Percentiles rank a stretch among this genome's conserved stretches.
phyloP scores from a whole-genome alignment of 2,888 invertebrate genomes.

The Coenonympha arcania region DNA sequence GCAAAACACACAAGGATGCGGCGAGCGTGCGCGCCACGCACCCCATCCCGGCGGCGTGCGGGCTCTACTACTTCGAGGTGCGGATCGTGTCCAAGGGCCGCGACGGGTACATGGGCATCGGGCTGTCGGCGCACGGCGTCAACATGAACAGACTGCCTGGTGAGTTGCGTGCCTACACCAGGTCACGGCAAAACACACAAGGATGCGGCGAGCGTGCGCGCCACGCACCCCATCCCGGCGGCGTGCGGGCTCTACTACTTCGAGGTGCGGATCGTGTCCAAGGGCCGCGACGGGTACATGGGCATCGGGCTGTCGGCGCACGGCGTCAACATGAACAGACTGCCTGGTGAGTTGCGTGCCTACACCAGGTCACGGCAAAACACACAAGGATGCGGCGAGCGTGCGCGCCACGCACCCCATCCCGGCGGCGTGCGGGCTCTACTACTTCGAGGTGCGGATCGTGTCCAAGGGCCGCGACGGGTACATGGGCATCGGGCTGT shows the following conservation, averaged over 20 bases:
- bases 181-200: slow-evolving; percentile 97
- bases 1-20: slow-evolving; percentile 98
- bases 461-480: slow-evolving; percentile 98
- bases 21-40: slow-evolving; percentile 97
- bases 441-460: slow-evolving; percentile 99
- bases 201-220: slow-evolving; percentile 98
- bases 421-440: slow-evolving; percentile 96
- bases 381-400: slow-evolving; percentile 98
- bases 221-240: slow-evolving; percentile 95
- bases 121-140: slow-evolving; percentile 95
- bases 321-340: slow-evolving; percentile 96
- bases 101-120: slow-evolving; percentile 99
- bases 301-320: slow-evolving; percentile 98
- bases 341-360: slow-evolving; percentile 91
- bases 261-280: slow-evolving; percentile 98
- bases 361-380: slow-evolving; percentile 97
- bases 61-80: slow-evolving; percentile 99
- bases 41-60: slow-evolving; percentile 96
- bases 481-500: slow-evolving; percentile 99
- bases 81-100: slow-evolving; percentile 98
- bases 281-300: slow-evolving; percentile 99
- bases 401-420: slow-evolving; percentile 97
- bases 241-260: slow-evolving; percentile 99
- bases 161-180: no score
- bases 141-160: slow-evolving; percentile 98